A percentile compares a stretch with the other conserved stretches of the same genome.
Conservation (phyloP, 2,888 invertebrate genomes). For the Pseudococcus jackbeardsleyi region DNA sequence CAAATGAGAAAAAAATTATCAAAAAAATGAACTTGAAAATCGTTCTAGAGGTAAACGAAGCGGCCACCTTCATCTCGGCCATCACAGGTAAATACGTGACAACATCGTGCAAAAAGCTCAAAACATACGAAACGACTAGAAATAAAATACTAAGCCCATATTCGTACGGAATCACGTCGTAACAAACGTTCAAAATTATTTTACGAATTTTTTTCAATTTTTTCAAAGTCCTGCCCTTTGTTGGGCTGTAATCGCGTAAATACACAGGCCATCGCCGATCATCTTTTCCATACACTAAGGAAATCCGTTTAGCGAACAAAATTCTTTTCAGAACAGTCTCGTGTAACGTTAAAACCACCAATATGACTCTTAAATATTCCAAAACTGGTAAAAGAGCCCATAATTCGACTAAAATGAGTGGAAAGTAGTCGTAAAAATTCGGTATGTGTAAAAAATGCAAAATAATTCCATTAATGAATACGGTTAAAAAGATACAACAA, state of each 20-base stretch:
- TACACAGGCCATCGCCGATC: background rate
- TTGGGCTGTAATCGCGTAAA: background rate
- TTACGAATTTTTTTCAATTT: background rate
- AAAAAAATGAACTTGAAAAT: background rate
- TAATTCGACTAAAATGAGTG: background rate
- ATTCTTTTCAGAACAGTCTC: background rate
- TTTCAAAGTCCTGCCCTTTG: background rate
- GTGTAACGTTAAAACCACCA: background rate
- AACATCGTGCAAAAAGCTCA: conserved; percentile 25
- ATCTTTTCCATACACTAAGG: background rate
- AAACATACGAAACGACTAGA: background rate
- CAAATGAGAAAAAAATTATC: conserved; percentile 1
- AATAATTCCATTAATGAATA: background rate
- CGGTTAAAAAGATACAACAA: too few species aligned
- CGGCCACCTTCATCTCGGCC: background rate
- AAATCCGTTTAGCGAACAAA: background rate
- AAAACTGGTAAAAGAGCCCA: conserved; percentile 14
- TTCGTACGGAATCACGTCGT: conserved; percentile 19
- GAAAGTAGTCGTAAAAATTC: conserved; percentile 24
- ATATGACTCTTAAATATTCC: background rate
- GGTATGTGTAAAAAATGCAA: background rate
- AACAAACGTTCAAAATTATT: conserved; percentile 15
- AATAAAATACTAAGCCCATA: background rate
- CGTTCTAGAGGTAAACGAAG: background rate
- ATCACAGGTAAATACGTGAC: background rate